These are phyloP conservation scores for Girardinus metallicus DNA, from an alignment of 2,797 vertebrate genomes.

Conservation along the genomic window DNA sequence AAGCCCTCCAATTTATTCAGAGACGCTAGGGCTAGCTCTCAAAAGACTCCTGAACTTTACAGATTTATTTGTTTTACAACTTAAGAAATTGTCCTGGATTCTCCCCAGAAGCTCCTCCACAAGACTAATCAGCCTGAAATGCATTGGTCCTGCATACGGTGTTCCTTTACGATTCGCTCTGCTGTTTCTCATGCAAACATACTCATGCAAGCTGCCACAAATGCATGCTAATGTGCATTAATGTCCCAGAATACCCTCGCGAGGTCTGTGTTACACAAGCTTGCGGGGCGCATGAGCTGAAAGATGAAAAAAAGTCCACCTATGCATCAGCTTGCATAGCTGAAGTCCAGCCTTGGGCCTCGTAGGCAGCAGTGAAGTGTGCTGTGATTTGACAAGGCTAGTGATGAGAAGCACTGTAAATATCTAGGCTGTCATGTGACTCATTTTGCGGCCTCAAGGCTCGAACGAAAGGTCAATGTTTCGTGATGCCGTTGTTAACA, in stretches of 20 bases:
- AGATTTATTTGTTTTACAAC: conserved; percentile 56
- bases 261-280: conserved; percentile 41
- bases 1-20: not conserved
- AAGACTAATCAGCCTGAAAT: conserved; percentile 69
- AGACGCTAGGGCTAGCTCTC: not conserved
- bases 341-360: conserved; percentile 66
- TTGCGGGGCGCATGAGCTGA: conserved; percentile 43
- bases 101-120: conserved; percentile 63
- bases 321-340: conserved; percentile 61
- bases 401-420: conserved; percentile 80
- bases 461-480: conserved; percentile 78
- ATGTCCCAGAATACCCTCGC: conserved; percentile 35
- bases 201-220: conserved; percentile 22
- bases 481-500: conserved; percentile 78
- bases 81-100: conserved; percentile 47
- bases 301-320: conserved; percentile 43
- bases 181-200: conserved; percentile 22
- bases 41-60: conserved; percentile 4
- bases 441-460: conserved; percentile 74
- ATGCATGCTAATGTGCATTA: conserved; percentile 25
- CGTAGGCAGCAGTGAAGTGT: conserved; percentile 73
- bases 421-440: conserved; percentile 78
- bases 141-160: conserved; percentile 57
- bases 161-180: conserved; percentile 31
- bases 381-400: conserved; percentile 80